Percentiles rank a stretch among this genome's conserved stretches.
Evolutionary conservation across 2,888 invertebrate genomes (phyloP).

Genomic region (Habrosyne pyritoides): DNA sequence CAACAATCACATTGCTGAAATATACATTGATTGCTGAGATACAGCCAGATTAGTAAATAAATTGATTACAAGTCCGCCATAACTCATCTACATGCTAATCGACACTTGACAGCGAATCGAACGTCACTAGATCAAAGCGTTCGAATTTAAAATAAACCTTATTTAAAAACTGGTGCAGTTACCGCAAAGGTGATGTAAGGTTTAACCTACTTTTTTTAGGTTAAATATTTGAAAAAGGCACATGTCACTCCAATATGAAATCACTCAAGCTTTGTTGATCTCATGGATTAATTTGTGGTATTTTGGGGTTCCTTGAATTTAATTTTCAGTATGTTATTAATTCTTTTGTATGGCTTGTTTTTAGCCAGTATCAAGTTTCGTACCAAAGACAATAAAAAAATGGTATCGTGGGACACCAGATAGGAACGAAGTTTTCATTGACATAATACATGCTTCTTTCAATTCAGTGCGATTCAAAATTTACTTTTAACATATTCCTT

Average conservation of each 20-base stretch:
- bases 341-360: too few relatives aligned
- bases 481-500: too few relatives aligned
- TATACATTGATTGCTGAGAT: neutral
- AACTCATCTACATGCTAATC: neutral
- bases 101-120: neutral
- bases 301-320: neutral
- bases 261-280: neutral
- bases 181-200: constrained; percentile 1
- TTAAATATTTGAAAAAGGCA: neutral
- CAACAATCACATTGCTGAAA: neutral
- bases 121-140: neutral
- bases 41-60: neutral
- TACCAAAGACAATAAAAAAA: too few relatives aligned
- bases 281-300: neutral
- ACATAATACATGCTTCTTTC: too few relatives aligned
- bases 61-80: neutral
- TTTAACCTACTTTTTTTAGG: neutral
- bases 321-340: too few relatives aligned
- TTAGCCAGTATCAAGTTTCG: too few relatives aligned
- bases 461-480: too few relatives aligned
- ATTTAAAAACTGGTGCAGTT: neutral
- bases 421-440: too few relatives aligned
- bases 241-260: neutral
- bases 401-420: too few relatives aligned
- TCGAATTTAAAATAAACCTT: neutral